phyloP scores from a whole-genome alignment of 2,797 vertebrate genomes.

The Artibeus lituratus region DNA sequence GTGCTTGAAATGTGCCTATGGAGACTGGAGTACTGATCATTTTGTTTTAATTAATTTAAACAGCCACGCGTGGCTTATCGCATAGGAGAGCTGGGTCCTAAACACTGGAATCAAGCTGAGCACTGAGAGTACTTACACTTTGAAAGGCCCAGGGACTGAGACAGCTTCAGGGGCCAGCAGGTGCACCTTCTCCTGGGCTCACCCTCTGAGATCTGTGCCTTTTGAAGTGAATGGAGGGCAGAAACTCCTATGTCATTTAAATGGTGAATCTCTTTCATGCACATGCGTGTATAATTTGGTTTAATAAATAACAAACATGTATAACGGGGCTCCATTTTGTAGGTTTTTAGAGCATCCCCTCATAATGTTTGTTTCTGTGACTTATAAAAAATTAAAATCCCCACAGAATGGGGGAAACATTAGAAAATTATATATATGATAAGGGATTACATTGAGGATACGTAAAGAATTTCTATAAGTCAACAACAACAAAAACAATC shows the following conservation, averaged over 20 bases:
- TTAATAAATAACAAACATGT: neutral
- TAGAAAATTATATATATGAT: neutral
- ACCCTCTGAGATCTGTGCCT: neutral
- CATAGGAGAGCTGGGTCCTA: neutral
- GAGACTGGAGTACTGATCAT: neutral
- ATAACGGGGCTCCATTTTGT: neutral
- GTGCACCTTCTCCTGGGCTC: neutral
- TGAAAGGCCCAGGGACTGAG: neutral
- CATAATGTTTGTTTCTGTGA: neutral
- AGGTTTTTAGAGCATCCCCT: neutral
- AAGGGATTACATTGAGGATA: neutral
- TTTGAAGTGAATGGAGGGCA: neutral
- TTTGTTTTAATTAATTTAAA: neutral
- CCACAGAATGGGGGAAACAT: neutral
- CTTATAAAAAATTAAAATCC: neutral
- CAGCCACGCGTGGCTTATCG: neutral
- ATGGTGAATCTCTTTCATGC: neutral
- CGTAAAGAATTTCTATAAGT: neutral
- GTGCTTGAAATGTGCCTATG: neutral
- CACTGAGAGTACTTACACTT: neutral
- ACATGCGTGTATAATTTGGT: neutral
- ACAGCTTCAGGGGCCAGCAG: neutral
- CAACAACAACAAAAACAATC: neutral
- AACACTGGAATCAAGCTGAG: neutral
- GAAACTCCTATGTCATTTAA: neutral